Evolutionary conservation across 2,113 vertebrate species (phyloP).

Genomic region (Anseranas semipalmata): DNA sequence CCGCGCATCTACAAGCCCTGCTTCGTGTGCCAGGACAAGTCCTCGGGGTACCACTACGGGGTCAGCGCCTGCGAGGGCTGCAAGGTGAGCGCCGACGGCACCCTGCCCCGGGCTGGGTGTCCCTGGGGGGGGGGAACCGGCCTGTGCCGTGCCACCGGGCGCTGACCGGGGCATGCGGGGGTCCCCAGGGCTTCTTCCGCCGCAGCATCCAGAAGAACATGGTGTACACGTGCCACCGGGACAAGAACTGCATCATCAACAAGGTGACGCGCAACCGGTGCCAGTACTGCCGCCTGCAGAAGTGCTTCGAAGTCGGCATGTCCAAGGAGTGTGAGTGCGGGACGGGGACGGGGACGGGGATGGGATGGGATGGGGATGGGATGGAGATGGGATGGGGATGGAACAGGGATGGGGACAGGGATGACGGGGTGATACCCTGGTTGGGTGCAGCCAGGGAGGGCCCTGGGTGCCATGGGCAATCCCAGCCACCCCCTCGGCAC

Average conservation of each 20-base stretch:
- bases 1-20: conserved; percentile 98
- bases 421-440: background rate
- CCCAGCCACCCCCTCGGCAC: background rate
- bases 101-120: background rate
- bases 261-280: conserved; percentile 99
- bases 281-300: conserved; percentile 99
- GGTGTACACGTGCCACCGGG: conserved; percentile 98
- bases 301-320: conserved; percentile 99
- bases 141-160: background rate
- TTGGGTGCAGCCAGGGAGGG: no score
- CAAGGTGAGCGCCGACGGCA: conserved; percentile 90
- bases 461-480: background rate
- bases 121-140: no score
- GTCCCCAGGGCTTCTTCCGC: conserved; percentile 92
- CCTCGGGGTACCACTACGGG: conserved; percentile 97
- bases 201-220: conserved; percentile 99
- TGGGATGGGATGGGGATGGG: background rate
- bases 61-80: conserved; percentile 98
- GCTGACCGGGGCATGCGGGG: background rate
- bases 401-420: no score
- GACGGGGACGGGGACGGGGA: background rate
- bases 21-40: conserved; percentile 98
- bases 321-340: conserved; percentile 96
- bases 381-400: no score
- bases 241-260: conserved; percentile 99